phyloP scores from a whole-genome alignment of 2,797 vertebrate species.

The Acanthornis magna region DNA sequence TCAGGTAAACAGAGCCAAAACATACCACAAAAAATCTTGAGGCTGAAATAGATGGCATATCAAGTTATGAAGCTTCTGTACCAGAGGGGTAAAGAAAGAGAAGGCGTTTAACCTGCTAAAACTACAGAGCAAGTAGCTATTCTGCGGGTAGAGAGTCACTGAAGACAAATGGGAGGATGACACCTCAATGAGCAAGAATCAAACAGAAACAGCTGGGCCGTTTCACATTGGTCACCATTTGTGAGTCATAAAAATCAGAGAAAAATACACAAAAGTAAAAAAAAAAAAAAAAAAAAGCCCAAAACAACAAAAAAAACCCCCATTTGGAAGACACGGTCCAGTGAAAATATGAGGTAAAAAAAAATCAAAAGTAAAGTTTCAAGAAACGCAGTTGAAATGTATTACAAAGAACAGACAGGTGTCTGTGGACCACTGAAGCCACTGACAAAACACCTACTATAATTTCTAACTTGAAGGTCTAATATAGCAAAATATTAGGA shows the following conservation, averaged over 20 bases:
- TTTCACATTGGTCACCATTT: not conserved
- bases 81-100: not conserved
- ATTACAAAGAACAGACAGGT: not conserved
- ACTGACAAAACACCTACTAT: not conserved
- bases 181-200: not conserved
- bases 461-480: not conserved
- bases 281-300: not conserved
- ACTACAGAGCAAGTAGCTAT: not conserved
- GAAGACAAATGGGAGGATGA: not conserved
- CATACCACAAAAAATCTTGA: not conserved
- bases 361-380: not conserved
- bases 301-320: too few relatives aligned
- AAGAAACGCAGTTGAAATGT: not conserved
- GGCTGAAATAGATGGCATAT: not conserved
- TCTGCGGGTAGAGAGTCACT: accelerated
- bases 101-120: not conserved
- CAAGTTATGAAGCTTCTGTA: not conserved
- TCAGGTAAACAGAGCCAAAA: not conserved
- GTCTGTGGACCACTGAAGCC: not conserved
- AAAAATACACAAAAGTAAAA: not conserved
- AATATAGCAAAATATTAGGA: not conserved
- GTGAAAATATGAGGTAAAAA: not conserved
- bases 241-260: not conserved
- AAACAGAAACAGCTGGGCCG: not conserved
- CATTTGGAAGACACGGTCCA: not conserved